Evolutionary conservation across 2,113 vertebrate genomes (phyloP), one percentile per base, ranked within the genome.

Genomic region (Pagrus major): DNA sequence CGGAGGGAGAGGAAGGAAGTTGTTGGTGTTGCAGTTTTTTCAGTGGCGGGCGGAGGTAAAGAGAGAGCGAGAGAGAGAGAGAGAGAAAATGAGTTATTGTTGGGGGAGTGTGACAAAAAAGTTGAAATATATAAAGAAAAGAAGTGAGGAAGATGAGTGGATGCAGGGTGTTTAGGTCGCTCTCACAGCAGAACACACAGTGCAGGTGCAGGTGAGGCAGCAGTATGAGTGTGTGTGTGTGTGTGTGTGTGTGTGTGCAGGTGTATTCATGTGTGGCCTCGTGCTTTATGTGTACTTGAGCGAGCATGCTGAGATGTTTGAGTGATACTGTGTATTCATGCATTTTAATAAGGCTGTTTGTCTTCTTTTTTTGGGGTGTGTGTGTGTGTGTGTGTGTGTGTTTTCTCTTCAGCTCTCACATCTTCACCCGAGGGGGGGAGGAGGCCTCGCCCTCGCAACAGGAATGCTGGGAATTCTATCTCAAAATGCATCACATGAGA

Each of bases 391-490:
- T 41, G 37, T 39, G 37, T n/a, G n/a, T n/a, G n/a, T n/a, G n/a
- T n/a, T n/a, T n/a, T n/a, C 59, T 8, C 23, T 60, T 47, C 18
- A 61, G 16, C 51, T 67, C 25, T 61, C 60, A 61, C 37, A 71
- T 47, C 47, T 69, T 31, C 81, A 54, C 59, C 47, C 5, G 49
- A 54, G 31, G 54, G 70, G 39, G 49, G 47, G 47, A 51, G 12
- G 55, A 66, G 44, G 42, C n/a, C 54, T 65, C 31, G 0, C 61
- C 59, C 29, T 74, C 79, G 29, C 74, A 75, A 23, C 55, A 35
- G 69, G 56, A 83, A 84, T 84, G 64, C 72, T 23, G 66, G 81
- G 78, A 86, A 81, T 80, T 75, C 41, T 23, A 79, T 18, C 64
- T 81, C 29, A 55, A 75, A n/a, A 68, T 14, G 12, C 11, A 73